Base-by-base conservation (phyloP, 2,888 invertebrate genomes). In the Cosmia pyralina region DNA sequence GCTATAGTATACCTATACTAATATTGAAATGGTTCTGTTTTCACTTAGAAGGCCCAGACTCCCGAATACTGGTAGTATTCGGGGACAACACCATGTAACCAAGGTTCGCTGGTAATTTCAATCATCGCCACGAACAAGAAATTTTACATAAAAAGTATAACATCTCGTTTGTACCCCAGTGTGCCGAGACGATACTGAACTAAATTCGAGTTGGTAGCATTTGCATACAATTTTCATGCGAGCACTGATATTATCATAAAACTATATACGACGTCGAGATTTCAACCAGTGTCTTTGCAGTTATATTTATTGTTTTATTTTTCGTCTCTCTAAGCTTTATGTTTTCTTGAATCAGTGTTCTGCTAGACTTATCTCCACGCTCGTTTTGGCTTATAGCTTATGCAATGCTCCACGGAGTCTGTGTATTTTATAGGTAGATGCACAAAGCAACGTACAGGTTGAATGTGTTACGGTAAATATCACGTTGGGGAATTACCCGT, bases 191-290 rank as follows among this genome's bases (percentile, higher is more conserved):
- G 65, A 75, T 64, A 78, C 77, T 59, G 66, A 78, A 78, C 59
- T 46, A 72, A 79, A 79, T 75, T 82, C 60, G 41, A 69, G 70
- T 73, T 71, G 71, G 41, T 62, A 78, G 64, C 62, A 86, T 86
- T 85, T 86, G 77, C 85, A 86, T 86, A 78, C 73, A 70, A 81
- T 81, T 84, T 86, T 77, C 74, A 67, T 72, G 48, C 38, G 38
- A 69, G 65, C 50, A 22, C 52, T 64, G 67, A 67, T 77, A 74
- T 74, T 67, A 69, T 52, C 75, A 63, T 77, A 72, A 75, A 81
- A 79, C 69, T 78, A 71, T 72, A 73, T 44, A 53, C 66, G 22
- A 64, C 58, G 53, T 60, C 22, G 69, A 64, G 76, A 79, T 77
- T 77, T 71, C 57, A 70, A 75, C 53, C 57, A 41, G 46, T n/a